Evolutionary conservation across 2,113 vertebrate species (phyloP), one percentile per base, ranked within the genome.

Genomic region (Pundamilia nyererei): DNA sequence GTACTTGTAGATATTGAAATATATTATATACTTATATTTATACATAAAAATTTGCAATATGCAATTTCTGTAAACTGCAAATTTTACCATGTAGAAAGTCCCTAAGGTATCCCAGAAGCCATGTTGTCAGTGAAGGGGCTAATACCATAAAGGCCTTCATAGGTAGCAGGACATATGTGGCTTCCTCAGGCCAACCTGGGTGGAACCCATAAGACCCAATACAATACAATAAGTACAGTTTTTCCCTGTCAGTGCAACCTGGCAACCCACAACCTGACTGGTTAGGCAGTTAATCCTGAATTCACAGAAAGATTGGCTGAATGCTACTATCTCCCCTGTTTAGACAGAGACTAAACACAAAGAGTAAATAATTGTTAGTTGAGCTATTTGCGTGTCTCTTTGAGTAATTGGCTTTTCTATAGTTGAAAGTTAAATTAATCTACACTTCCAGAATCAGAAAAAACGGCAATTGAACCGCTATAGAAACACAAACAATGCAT

Each of bases 271-370:
- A 72, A 45, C 14, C 1, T 72, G 21, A 45, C 8, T 45, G 13
- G 38, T 26, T 26, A 4, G 68, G 40, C 1, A 1, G 68, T 45
- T 45, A 45, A 72, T 72, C 68, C 68, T 17, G 14, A 1, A 70
- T 42, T 70, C 8, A 26, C 13, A 72, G 40, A 72, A 47, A 29
- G 40, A 72, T 3, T 42, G 40, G 14, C 40, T 45, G 68, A 3
- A 45, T 45, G 40, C 68, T 72, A 3, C 8, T 45, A 17, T 72
- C 38, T 6, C 65, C 14, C 21, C 68, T 26, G 68, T 45, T 26
- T 26, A 26, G 0, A 0, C 35, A 40, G 35, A 68, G 35, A 42
- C 62, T 70, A 11, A 47, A 45, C 14, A 29, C 68, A 1, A 9
- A 75, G 0, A 47, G 21, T 75, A 75, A 75, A 47, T 75, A 75